These are phyloP conservation scores for Sebastes schlegelii DNA, from an alignment of 2,113 vertebrate genomes.

Conservation along the genomic window DNA sequence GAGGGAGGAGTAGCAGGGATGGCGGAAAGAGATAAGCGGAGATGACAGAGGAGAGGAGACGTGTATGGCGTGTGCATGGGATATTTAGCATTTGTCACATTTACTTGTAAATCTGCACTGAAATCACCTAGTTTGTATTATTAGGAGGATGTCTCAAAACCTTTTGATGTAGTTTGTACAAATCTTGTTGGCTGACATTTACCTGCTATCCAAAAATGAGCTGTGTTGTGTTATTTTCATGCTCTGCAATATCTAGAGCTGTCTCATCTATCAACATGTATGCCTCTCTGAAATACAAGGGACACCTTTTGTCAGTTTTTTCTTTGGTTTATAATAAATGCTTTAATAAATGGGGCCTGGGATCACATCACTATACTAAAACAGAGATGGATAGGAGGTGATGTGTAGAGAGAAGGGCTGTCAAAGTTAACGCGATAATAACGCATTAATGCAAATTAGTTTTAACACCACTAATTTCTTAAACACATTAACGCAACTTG, in stretches of 20 bases:
- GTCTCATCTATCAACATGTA: neutral
- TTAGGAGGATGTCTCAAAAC: neutral
- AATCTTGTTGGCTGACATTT: neutral
- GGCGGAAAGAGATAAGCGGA: conserved; percentile 36
- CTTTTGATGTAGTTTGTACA: neutral
- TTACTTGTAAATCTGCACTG: neutral
- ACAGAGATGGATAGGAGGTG: neutral
- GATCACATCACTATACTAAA: neutral
- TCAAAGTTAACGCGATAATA: no score
- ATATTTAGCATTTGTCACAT: conserved; percentile 4
- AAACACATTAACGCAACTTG: no score
- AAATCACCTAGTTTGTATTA: neutral
- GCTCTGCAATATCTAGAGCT: neutral
- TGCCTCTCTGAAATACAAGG: neutral
- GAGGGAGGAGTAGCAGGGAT: conserved; percentile 37
- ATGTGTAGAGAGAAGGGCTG: no score
- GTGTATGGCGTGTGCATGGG: neutral
- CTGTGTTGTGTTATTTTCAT: neutral
- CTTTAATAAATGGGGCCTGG: neutral
- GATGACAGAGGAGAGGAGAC: conserved; percentile 13
- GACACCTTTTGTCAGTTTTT: neutral
- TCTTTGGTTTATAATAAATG: neutral
- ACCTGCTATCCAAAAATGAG: neutral
- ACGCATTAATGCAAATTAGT: no score
- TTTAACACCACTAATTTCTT: no score